Evolutionary conservation across 2,113 vertebrate genomes (phyloP).

Genomic region (Corydoras sp.): DNA sequence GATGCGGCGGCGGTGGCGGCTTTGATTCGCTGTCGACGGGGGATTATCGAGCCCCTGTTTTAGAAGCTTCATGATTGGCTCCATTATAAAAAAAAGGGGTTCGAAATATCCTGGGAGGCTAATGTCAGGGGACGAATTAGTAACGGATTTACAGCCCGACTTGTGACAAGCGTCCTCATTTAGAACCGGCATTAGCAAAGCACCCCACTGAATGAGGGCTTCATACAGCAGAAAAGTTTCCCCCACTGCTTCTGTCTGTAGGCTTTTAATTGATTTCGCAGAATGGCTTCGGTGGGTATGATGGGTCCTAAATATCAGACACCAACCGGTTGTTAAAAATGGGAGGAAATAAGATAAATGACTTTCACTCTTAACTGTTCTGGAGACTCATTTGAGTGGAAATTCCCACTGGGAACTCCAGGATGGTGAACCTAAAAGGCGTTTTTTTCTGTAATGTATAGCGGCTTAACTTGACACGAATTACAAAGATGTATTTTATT

Average conservation of each 20-base stretch:
- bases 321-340: not conserved
- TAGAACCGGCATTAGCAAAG: constrained; percentile 36
- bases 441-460: no score
- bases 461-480: no score
- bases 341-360: no score
- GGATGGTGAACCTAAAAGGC: no score
- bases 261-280: constrained; percentile 13
- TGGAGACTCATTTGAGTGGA: no score
- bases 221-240: constrained; percentile 26
- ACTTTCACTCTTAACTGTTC: no score
- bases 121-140: constrained; percentile 53
- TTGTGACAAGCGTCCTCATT: constrained; percentile 48
- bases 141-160: constrained; percentile 47
- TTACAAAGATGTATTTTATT: no score
- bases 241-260: constrained; percentile 24
- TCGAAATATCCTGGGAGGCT: constrained; percentile 39
- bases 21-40: constrained; percentile 50
- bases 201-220: constrained; percentile 35
- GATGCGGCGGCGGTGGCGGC: constrained; percentile 38
- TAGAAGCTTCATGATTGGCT: constrained; percentile 45
- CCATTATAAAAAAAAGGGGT: constrained; percentile 42
- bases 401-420: no score
- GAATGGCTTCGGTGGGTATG: not conserved
- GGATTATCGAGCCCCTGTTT: constrained; percentile 45
- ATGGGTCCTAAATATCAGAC: not conserved